Base-by-base conservation (phyloP, 2,888 invertebrate species). In the Erebia ligea region DNA sequence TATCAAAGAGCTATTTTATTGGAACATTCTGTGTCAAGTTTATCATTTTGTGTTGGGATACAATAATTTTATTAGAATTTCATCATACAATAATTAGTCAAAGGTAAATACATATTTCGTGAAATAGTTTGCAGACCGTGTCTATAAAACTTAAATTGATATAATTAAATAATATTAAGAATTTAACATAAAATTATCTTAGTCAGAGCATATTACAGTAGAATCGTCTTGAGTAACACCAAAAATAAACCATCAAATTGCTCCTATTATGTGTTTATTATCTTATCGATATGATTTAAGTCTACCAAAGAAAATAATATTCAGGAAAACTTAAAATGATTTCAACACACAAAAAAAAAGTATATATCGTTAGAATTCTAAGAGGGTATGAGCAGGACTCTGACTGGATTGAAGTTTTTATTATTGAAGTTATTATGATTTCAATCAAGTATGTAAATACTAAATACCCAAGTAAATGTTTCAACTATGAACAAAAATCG, bases 401-500 rank as follows among this genome's bases (percentile, higher is more conserved):
- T 77, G 83, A 86, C 85, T 83, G 85, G 77, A 80, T 82, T 59
- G 34, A 42, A 2, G 70, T 80, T 78, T 82, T 84, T 87, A 87
- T 88, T 88, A 89, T 87, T 86, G 86, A 82, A 82, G 76, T 89
- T 90, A 91, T 91, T 91, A 91, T 91, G 89, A 84, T 86, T 80
- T 81, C 81, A 66, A 54, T 66, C 54, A 81, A 81, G 83, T 82
- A 82, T 81, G 79, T n/a, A n/a, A n/a, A n/a, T n/a, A n/a, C n/a
- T 80, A 82, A 80, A 85, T 85, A 88, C 86, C 88, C 80, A 81
- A 88, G 84, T 87, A 82, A 86, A 88, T 85, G 90, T 87, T 89
- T 86, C 85, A 79, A 84, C 86, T 88, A 86, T 92, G 93, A 92
- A 92, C 93, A 93, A 93, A 93, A 91, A 89, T 88, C 82, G 92